Conservation (phyloP, 2,113 vertebrate species). For the Charadrius vociferus region DNA sequence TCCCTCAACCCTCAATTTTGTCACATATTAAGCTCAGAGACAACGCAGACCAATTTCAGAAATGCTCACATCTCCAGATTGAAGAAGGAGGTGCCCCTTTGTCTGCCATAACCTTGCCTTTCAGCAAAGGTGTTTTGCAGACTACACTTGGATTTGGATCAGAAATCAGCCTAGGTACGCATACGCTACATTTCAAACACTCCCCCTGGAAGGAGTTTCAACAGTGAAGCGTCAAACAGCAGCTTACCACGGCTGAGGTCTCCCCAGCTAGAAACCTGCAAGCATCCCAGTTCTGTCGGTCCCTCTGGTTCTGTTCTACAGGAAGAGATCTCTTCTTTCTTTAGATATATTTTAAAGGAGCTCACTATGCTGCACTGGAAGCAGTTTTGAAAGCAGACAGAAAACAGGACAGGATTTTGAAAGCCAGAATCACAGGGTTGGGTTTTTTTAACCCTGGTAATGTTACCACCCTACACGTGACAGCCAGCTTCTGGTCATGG, state of each 20-base stretch:
- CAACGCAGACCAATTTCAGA: not conserved
- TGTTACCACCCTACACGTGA: accelerated
- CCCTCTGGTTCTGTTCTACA: not conserved
- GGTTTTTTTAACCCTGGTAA: not conserved
- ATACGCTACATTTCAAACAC: not conserved
- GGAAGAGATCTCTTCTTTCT: not conserved
- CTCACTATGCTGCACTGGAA: not conserved
- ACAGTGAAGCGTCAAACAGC: not conserved
- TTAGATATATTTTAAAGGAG: not conserved
- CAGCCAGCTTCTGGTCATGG: not conserved
- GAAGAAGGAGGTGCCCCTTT: not conserved
- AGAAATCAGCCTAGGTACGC: not conserved
- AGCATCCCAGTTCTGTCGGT: not conserved
- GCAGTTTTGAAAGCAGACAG: not conserved
- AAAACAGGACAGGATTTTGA: not conserved
- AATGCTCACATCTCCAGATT: accelerated
- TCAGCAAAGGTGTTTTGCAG: not conserved
- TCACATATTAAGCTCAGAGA: not conserved
- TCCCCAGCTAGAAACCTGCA: not conserved
- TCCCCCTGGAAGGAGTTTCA: not conserved
- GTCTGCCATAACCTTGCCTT: not conserved
- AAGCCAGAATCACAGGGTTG: not conserved
- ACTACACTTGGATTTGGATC: not conserved
- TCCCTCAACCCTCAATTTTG: not conserved
- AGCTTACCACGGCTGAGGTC: not conserved